phyloP scores from a whole-genome alignment of 2,888 invertebrate species.

The Drosophila robusta region DNA sequence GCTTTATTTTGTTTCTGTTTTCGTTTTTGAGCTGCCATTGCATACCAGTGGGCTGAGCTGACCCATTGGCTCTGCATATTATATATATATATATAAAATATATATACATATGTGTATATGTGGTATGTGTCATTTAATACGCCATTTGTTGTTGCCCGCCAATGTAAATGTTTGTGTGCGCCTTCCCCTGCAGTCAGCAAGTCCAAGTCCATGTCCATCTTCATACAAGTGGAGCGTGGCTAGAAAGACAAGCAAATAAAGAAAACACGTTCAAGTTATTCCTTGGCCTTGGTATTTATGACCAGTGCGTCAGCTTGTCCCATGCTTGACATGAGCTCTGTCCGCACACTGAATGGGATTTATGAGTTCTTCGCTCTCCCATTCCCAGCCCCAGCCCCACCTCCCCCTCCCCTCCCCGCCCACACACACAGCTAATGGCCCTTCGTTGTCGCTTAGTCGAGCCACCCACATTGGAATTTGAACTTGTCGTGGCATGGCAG shows the following conservation, averaged over 20 bases:
- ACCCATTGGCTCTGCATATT: conserved; percentile 15
- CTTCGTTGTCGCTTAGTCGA: conserved; percentile 6
- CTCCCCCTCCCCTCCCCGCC: neutral
- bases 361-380: conserved; percentile 31
- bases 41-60: conserved; percentile 22
- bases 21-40: conserved; percentile 1
- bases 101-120: neutral
- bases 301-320: conserved; percentile 63
- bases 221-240: conserved; percentile 52
- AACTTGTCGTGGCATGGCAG: conserved; percentile 58
- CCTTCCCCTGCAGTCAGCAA: conserved; percentile 6
- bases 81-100: neutral
- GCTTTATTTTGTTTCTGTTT: conserved; percentile 2
- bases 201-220: conserved; percentile 18
- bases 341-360: conserved; percentile 41
- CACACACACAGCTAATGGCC: neutral
- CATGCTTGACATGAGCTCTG: conserved; percentile 52
- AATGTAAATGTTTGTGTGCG: conserved; percentile 15
- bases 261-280: conserved; percentile 70
- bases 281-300: conserved; percentile 77
- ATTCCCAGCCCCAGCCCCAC: conserved; percentile 9
- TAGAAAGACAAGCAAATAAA: conserved; percentile 63
- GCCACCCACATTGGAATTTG: conserved; percentile 75
- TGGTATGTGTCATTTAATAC: conserved; percentile 42
- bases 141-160: conserved; percentile 25